Evolutionary conservation across 1,140 invertebrate genomes (phyloP), one percentile per base, ranked within the genome.

Genomic region (Pseudomyrmex dendroicus): DNA sequence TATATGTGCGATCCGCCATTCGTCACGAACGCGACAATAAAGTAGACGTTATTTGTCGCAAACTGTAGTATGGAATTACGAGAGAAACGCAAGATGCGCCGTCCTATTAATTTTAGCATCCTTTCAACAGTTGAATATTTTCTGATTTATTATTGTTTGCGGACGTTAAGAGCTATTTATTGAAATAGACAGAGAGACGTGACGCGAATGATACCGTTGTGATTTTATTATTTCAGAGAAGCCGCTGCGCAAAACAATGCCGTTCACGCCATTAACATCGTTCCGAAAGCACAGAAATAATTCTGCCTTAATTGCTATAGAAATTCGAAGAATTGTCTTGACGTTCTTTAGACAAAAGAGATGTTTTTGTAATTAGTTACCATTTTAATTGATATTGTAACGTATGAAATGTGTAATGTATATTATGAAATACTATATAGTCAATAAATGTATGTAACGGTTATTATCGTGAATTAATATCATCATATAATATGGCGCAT

Each of bases 21-120:
- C 66, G 44, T 80, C 76, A 80, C 44, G 56, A 72, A 59, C 35
- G 66, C 44, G 54, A 70, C 44, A 70, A 76, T 80, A 80, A 80
- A 80, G 66, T 70, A 70, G 76, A 72, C 13, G 76, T 72, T 80
- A 72, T 59, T 80, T 78, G 64, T 70, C 76, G n/a, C 15, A 78
- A 70, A 70, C 12, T 25, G 64, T 70, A 20, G 46, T 46, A 46
- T 5, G 35, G 54, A 70, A 70, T 78, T 22, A 12, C 5, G 35
- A 35, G 13, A 9, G 12, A 12, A 15, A 48, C n/a, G 15, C 48
- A 70, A 48, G 9, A 48, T 7, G 59, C 20, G n/a, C 9, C 17
- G 17, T 54, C 9, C 3, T 48, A 2, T 10, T 57, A 22, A 48
- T 48, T 66, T 12, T 15, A n/a, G 2, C 59, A 5, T 12, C 12